Base-by-base conservation (phyloP, 2,797 vertebrate species). In the Phoxinus dragarum region DNA sequence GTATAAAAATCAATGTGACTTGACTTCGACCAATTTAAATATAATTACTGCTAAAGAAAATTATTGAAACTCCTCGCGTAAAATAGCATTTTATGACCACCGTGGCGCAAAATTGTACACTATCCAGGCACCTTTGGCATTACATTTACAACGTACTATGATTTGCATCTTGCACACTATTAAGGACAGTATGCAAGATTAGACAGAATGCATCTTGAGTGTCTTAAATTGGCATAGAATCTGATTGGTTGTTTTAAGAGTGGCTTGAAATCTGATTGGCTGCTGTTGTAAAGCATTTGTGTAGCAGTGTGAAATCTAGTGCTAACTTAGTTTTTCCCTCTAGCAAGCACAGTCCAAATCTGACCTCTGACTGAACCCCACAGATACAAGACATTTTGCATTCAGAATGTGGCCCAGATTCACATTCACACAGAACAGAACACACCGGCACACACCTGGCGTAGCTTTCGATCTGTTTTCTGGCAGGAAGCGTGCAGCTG, bases 371-470 rank as follows among this genome's bases (percentile, higher is more conserved):
- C 59, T 80, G 49, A 40, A 40, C 52, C 67, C 14, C 81, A 42
- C 27, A 67, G 36, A 80, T 71, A 87, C 66, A 88, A 47, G 27
- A 66, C 10, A 66, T 66, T 79, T 31, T 61, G 72, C 42, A 86
- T 34, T 76, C 44, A 84, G 74, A 86, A 72, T 68, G 75, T 80
- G 34, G 84, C 19, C 61, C 73, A 77, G 61, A 80, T 19, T 42
- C 86, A 73, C 56, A 76, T 69, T 75, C 49, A 47, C 68, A 84
- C 73, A 88, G 76, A 83, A 59, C 69, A 59, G 76, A 56, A 78
- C 16, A 73, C 42, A 76, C 47, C 47, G 47, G 80, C 16, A 82
- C 90, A 82, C 88, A 96, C 96, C 95, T 94, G 94, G 94, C 34
- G 88, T 87, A 89, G 91, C 90, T 74, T 81, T 72, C 81, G 86